Evolutionary conservation across 2,888 invertebrate genomes (phyloP), one percentile per base, ranked within the genome.

Genomic region (Andrena bicolor): DNA sequence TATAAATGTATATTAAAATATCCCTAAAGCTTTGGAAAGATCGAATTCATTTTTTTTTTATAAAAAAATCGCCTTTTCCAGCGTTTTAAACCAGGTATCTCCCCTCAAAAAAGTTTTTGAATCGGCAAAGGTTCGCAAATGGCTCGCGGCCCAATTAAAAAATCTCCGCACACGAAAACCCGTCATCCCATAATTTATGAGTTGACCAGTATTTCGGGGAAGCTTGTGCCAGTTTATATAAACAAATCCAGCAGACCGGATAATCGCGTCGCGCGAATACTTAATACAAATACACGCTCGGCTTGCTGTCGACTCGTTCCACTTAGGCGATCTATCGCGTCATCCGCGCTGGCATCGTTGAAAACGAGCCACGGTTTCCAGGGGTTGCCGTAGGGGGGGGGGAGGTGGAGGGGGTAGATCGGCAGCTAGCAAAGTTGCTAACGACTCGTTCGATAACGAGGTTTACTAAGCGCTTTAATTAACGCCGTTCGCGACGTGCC

Each of bases 381-480:
- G 23, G 49, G 48, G 20, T 16, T 16, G 8, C n/a, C 20, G n/a
- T 35, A 6, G 65, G 20, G 20, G 20, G 49, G 1, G 23, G 23
- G 23, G 23, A 1, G 28, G 28, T 5, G 30, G 6, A 23, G 32
- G 30, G n/a, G 63, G 30, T 60, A 13, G 73, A 71, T 78, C 69
- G 85, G 56, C 64, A 81, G 73, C 60, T 66, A 68, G 78, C 69
- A 70, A 84, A 85, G 80, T 85, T 85, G 71, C 80, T 77, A 89
- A 85, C 82, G 84, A 90, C 84, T 88, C 80, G 82, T 79, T 80
- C 80, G 73, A 76, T 87, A 90, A 90, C 86, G 87, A 90, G 88
- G 78, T 89, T 85, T 80, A 72, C 84, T 84, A 86, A 88, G 84
- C 86, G 86, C 79, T 87, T 87, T 90, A 89, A 90, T 89, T 89